phyloP scores from a whole-genome alignment of 1,140 invertebrate genomes.

The Octopus bimaculoides region DNA sequence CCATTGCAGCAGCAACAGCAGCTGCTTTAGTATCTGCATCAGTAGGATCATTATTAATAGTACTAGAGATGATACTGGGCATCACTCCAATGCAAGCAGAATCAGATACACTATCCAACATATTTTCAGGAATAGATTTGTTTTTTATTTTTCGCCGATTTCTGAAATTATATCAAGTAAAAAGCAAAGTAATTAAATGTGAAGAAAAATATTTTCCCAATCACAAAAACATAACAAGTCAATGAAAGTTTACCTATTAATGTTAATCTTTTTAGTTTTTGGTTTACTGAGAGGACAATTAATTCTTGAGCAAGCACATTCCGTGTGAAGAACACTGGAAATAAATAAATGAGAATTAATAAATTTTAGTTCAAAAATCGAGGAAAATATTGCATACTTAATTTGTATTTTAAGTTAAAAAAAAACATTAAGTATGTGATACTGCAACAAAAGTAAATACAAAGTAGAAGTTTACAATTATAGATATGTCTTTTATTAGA shows the following conservation, averaged over 20 bases:
- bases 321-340: slow-evolving; percentile 45
- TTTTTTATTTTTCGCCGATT: not conserved
- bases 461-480: no score
- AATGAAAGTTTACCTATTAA: not conserved
- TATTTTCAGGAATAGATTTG: not conserved
- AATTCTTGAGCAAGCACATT: slow-evolving; percentile 50
- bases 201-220: slow-evolving; percentile 12
- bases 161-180: not conserved
- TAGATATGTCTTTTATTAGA: no score
- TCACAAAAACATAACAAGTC: not conserved
- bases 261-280: slow-evolving; percentile 33
- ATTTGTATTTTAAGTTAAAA: no score
- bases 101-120: not conserved
- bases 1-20: slow-evolving; percentile 1
- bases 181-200: not conserved
- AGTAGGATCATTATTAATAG: not conserved
- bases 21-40: not conserved
- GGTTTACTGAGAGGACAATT: slow-evolving; percentile 42
- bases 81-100: not conserved
- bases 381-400: no score
- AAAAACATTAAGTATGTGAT: no score
- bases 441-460: no score
- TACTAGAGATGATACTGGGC: not conserved
- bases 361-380: not conserved
- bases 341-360: slow-evolving; percentile 13